Percentiles rank a stretch among this genome's conserved stretches.
These are phyloP conservation scores for Adelosebastes latens DNA, from an alignment of 2,797 vertebrate species.

Conservation along the genomic window DNA sequence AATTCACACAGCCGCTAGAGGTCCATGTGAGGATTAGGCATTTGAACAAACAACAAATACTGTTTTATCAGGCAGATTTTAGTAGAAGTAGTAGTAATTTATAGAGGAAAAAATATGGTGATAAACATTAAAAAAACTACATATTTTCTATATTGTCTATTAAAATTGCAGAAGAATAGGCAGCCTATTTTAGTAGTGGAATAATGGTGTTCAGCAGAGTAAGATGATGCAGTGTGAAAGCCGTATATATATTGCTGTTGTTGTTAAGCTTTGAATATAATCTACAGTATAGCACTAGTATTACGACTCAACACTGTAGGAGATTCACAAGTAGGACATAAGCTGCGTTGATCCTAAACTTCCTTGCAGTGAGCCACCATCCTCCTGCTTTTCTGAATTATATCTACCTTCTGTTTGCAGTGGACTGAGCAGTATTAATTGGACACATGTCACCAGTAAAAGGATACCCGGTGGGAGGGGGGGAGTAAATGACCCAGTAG, in stretches of 20 bases:
- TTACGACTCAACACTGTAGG: not conserved
- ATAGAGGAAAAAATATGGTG: not conserved
- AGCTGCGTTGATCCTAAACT: conserved; percentile 27
- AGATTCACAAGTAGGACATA: not conserved
- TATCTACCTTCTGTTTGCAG: conserved; percentile 36
- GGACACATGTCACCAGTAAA: conserved; percentile 61
- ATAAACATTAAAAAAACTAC: not conserved
- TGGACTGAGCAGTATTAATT: conserved; percentile 61
- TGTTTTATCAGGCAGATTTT: not conserved
- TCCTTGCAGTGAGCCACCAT: conserved; percentile 17
- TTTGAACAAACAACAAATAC: not conserved
- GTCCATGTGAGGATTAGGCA: not conserved
- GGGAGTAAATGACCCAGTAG: conserved; percentile 43
- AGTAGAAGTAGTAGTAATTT: not conserved
- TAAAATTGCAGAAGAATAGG: not conserved
- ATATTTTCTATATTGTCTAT: not conserved
- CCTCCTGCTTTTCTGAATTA: conserved; percentile 35
- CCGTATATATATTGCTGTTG: not conserved
- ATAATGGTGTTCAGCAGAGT: not conserved
- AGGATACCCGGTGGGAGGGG: conserved; percentile 9
- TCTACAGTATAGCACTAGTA: not conserved
- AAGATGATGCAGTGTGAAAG: not conserved
- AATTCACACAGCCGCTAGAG: not conserved
- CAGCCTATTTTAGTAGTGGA: not conserved
- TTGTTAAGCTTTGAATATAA: not conserved